Conservation (phyloP, 23 tunicate genomes). For the Ciona savignyi region DNA sequence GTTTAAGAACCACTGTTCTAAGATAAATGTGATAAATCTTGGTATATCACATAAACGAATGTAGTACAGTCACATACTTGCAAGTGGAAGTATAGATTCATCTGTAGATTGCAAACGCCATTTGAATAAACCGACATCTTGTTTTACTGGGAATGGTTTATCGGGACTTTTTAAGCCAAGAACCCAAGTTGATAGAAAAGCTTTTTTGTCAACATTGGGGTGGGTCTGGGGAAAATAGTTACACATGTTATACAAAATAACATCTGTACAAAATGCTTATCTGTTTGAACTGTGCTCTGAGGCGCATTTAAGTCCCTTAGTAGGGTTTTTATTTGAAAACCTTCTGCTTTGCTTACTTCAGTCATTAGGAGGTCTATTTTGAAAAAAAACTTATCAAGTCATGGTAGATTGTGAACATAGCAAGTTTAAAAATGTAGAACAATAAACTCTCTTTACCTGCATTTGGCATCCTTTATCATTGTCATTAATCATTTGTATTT, state of each 20-base stretch:
- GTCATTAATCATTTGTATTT: constrained; percentile 33
- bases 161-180: constrained; percentile 81
- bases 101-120: constrained; percentile 86
- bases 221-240: constrained; percentile 66
- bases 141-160: constrained; percentile 88
- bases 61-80: constrained; percentile 58
- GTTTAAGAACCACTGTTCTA: not conserved
- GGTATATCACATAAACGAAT: not conserved
- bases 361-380: not conserved
- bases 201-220: constrained; percentile 91
- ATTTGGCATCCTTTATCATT: constrained; percentile 74
- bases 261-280: not conserved
- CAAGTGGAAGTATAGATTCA: constrained; percentile 72
- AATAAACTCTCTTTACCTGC: constrained; percentile 31
- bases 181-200: constrained; percentile 35
- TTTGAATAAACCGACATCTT: constrained; percentile 89
- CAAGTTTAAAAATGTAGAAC: too few relatives aligned
- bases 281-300: not conserved
- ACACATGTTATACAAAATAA: too few relatives aligned
- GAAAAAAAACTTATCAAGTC: not conserved
- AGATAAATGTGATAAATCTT: not conserved
- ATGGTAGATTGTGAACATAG: too few relatives aligned
- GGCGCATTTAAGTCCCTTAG: not conserved
- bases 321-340: not conserved
- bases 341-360: not conserved